Base-by-base conservation (phyloP, 2,888 invertebrate genomes). In the Spatulosminthurus flaviceps region DNA sequence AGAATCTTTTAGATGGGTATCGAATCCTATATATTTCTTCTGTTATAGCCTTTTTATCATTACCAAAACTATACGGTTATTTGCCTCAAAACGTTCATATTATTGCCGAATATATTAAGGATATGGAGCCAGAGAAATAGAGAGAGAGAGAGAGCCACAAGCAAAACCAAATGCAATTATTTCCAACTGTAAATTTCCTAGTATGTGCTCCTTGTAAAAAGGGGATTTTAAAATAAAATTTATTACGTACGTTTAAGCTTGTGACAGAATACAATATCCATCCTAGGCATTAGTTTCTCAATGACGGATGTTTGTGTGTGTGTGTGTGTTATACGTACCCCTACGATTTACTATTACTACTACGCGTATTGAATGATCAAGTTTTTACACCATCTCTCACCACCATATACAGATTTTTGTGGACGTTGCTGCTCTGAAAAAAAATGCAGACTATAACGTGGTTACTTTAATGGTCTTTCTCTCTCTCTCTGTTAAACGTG, bases 161-260 rank as follows among this genome's bases (percentile, higher is more conserved):
- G 51, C 51, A 4, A 51, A 51, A 51, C 51, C 51, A 51, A n/a
- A 51, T 16, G 16, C 51, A 51, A 51, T 51, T 51, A 51, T 51
- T 51, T 16, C 51, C 16, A 51, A 51, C 51, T 51, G 51, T 51
- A 51, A 13, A 51, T 13, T 51, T 51, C n/a, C 16, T 51, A 51
- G 51, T 51, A 19, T n/a, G n/a, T n/a, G n/a, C n/a, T n/a, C n/a
- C n/a, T n/a, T n/a, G n/a, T n/a, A n/a, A n/a, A n/a, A n/a, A n/a
- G n/a, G n/a, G n/a, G n/a, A n/a, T 51, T 51, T 51, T 51, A 51
- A 51, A 51, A 51, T 51, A 51, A 51, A 51, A n/a, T 51, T 51
- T 51, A 19, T 11, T 51, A 19, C n/a, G n/a, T n/a, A n/a, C n/a
- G n/a, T n/a, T n/a, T n/a, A n/a, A n/a, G n/a, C n/a, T n/a, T n/a